These are phyloP conservation scores for Hemichromis elongatus DNA, from an alignment of 2,113 vertebrate genomes.

Conservation along the genomic window DNA sequence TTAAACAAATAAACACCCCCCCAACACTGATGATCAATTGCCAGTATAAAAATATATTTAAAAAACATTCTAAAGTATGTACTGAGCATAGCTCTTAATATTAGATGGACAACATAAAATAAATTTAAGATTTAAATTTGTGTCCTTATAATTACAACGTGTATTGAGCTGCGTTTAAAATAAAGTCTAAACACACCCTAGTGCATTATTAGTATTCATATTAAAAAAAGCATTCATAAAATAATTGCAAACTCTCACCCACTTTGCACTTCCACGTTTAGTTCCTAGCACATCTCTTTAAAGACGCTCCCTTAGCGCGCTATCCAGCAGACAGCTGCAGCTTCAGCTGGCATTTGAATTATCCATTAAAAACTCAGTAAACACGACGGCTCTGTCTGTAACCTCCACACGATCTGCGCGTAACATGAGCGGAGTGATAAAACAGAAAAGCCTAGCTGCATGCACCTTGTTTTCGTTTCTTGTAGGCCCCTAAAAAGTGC, in stretches of 20 bases:
- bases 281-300: slow-evolving; percentile 57
- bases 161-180: background rate
- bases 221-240: background rate
- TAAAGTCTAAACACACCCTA: background rate
- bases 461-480: slow-evolving; percentile 53
- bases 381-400: background rate
- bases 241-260: background rate
- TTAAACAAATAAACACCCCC: background rate
- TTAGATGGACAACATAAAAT: background rate
- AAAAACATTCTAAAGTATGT: background rate
- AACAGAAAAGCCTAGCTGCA: background rate
- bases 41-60: too few species aligned
- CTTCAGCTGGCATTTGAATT: background rate
- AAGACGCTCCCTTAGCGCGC: slow-evolving; percentile 74
- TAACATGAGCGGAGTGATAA: background rate
- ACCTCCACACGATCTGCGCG: background rate
- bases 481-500: slow-evolving; percentile 59
- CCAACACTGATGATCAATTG: background rate
- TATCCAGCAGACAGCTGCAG: background rate
- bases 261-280: slow-evolving; percentile 67
- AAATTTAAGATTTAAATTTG: background rate
- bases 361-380: background rate
- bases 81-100: rapidly evolving
- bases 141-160: background rate
- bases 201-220: background rate